Evolutionary conservation across 2,113 vertebrate genomes (phyloP).

Genomic region (Larimichthys polyactis): DNA sequence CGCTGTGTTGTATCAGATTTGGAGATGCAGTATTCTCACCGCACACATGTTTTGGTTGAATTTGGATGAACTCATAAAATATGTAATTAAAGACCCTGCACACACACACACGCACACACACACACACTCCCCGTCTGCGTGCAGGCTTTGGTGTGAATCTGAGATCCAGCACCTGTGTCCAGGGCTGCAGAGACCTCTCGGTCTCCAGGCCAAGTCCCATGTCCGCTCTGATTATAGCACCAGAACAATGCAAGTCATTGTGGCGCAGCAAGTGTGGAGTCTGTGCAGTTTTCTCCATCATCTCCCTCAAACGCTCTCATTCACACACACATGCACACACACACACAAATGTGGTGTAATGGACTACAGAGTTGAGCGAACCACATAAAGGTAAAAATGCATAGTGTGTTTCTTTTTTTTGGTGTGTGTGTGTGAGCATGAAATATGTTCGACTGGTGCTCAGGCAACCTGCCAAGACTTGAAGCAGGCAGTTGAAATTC

Average conservation of each 20-base stretch:
- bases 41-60: background rate
- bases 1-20: too few species aligned
- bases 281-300: conserved; percentile 67
- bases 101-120: too few species aligned
- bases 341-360: conserved; percentile 40
- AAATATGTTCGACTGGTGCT: conserved; percentile 68
- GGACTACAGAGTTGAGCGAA: conserved; percentile 48
- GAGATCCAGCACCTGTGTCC: conserved; percentile 31
- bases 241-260: conserved; percentile 85
- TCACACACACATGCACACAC: conserved; percentile 47
- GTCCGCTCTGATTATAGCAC: conserved; percentile 83
- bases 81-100: too few species aligned
- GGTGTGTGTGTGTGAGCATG: conserved; percentile 44
- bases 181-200: conserved; percentile 78
- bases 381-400: conserved; percentile 73
- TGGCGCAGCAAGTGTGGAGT: conserved; percentile 69
- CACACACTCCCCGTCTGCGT: conserved; percentile 4
- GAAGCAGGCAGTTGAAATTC: conserved; percentile 70
- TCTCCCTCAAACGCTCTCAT: conserved; percentile 62
- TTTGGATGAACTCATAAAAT: background rate
- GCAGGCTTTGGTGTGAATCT: too few species aligned
- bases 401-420: conserved; percentile 25
- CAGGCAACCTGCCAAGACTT: conserved; percentile 74
- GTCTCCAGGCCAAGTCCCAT: conserved; percentile 81
- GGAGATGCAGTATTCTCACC: background rate